Evolutionary conservation across 2,113 vertebrate genomes (phyloP).

Genomic region (Perccottus glenii): DNA sequence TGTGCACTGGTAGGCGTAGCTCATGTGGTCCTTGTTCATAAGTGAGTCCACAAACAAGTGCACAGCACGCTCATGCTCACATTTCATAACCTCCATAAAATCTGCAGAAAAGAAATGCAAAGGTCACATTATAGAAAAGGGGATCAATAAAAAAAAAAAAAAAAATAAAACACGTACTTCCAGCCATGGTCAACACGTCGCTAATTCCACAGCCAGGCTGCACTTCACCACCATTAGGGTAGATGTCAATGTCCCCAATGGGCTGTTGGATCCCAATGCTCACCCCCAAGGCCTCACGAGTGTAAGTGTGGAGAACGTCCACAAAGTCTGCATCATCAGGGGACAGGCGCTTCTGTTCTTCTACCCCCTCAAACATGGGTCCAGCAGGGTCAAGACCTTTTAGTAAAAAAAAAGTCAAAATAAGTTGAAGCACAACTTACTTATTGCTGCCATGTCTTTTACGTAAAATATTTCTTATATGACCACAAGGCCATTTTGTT

Average conservation of each 20-base stretch:
- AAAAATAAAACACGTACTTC: slow-evolving; percentile 82
- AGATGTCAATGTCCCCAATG: slow-evolving; percentile 93
- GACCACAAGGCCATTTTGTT: background rate
- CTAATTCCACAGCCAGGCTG: slow-evolving; percentile 90
- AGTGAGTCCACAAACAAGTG: slow-evolving; percentile 95
- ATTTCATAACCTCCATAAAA: slow-evolving; percentile 87
- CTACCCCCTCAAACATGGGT: slow-evolving; percentile 93
- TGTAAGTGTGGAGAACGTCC: slow-evolving; percentile 96
- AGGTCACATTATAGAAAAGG: no score
- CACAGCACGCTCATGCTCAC: slow-evolving; percentile 92
- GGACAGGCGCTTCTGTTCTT: slow-evolving; percentile 85
- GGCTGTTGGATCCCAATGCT: slow-evolving; percentile 97
- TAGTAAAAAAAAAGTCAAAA: background rate
- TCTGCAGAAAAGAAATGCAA: slow-evolving; percentile 67
- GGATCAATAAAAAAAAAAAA: background rate
- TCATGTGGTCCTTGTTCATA: slow-evolving; percentile 90
- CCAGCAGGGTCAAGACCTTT: slow-evolving; percentile 94
- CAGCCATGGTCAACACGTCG: slow-evolving; percentile 84
- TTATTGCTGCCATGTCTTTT: background rate
- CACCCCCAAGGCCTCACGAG: slow-evolving; percentile 87
- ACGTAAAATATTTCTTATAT: background rate
- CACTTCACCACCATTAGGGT: slow-evolving; percentile 93
- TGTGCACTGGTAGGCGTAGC: slow-evolving; percentile 91
- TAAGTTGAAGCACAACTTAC: background rate
- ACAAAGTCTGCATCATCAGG: slow-evolving; percentile 95